phyloP scores from a whole-genome alignment of 2,888 invertebrate genomes.

The Axea sp. region DNA sequence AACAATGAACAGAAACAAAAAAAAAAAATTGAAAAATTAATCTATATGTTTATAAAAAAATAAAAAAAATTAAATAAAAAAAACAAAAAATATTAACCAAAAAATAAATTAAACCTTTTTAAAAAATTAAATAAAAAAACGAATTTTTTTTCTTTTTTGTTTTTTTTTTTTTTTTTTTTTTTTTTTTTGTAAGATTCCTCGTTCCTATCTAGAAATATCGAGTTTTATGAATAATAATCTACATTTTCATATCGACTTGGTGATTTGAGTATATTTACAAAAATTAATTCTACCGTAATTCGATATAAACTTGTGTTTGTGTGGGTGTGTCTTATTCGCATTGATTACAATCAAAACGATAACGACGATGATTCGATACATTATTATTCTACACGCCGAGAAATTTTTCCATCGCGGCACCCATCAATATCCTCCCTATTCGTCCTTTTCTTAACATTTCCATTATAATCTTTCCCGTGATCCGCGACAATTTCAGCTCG shows the following conservation, averaged over 20 bases:
- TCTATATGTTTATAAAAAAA: too few species aligned
- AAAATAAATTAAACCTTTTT: too few species aligned
- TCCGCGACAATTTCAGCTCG: conserved; percentile 12
- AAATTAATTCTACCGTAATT: conserved; percentile 31
- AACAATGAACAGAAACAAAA: too few species aligned
- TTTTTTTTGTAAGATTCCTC: conserved; percentile 15
- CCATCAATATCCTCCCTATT: not conserved
- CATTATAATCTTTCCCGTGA: conserved; percentile 3
- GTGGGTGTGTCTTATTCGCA: conserved; percentile 27
- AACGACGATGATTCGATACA: conserved; percentile 27
- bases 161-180: too few species aligned
- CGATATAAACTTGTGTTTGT: conserved; percentile 43
- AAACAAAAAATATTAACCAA: too few species aligned
- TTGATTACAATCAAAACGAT: conserved; percentile 44
- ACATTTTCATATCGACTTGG: conserved; percentile 33
- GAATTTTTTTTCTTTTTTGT: too few species aligned
- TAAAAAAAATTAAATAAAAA: too few species aligned
- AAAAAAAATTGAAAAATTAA: too few species aligned
- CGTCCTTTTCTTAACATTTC: not conserved
- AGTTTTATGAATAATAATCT: conserved; percentile 48
- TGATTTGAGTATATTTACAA: conserved; percentile 44
- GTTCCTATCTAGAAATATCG: conserved; percentile 44
- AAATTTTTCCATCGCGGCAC: conserved; percentile 26
- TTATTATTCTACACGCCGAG: conserved; percentile 33
- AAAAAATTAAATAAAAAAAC: too few species aligned